These are phyloP conservation scores for Notodonta dromedarius DNA, from an alignment of 2,888 invertebrate species.

Conservation along the genomic window DNA sequence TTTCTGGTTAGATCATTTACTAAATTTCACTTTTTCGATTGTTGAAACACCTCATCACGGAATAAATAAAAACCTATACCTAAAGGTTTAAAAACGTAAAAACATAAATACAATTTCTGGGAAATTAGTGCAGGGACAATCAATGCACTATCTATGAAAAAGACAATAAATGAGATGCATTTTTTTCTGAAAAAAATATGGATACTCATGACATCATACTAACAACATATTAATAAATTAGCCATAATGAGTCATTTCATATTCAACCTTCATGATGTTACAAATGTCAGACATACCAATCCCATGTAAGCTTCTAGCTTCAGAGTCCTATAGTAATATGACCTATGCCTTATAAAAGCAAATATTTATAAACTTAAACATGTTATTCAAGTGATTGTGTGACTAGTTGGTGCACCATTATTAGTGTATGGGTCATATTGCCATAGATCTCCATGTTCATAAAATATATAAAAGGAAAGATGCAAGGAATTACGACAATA, in stretches of 20 bases:
- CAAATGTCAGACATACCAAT: conserved; percentile 53
- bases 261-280: conserved; percentile 55
- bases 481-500: conserved; percentile 11
- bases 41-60: too few relatives aligned
- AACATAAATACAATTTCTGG: too few relatives aligned
- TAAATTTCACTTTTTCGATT: too few relatives aligned
- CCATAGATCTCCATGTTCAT: not conserved
- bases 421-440: not conserved
- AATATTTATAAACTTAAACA: too few relatives aligned
- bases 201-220: not conserved
- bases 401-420: too few relatives aligned
- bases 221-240: not conserved
- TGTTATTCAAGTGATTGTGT: too few relatives aligned
- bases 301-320: conserved; percentile 33
- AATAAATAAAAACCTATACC: too few relatives aligned
- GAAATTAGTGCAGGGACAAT: too few relatives aligned
- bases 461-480: not conserved
- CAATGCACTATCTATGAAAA: too few relatives aligned
- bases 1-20: too few relatives aligned
- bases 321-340: conserved; percentile 6
- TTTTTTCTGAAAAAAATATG: not conserved
- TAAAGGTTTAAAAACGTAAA: too few relatives aligned
- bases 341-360: not conserved
- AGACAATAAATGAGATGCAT: too few relatives aligned
- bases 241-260: conserved; percentile 7